Conservation (phyloP, 1,140 invertebrate species). For the Bombus picipes region DNA sequence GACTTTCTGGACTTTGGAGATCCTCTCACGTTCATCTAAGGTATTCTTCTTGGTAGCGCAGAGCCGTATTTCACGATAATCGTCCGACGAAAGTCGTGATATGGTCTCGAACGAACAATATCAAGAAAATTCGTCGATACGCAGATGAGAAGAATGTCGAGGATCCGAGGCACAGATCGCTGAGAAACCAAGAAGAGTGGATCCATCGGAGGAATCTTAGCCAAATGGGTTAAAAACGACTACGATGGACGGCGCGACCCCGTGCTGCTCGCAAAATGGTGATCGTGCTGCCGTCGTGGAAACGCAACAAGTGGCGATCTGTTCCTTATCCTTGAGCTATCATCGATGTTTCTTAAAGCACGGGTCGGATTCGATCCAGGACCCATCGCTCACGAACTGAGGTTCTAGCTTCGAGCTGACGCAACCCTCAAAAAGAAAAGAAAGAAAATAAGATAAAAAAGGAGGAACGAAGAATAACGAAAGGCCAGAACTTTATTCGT, state of each 20-base stretch:
- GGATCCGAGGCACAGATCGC: too few species aligned
- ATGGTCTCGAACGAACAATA: background rate
- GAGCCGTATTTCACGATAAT: too few species aligned
- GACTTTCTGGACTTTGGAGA: background rate
- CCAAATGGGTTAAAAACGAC: constrained; percentile 74
- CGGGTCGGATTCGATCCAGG: constrained; percentile 53
- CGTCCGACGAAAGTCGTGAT: background rate
- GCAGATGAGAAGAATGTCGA: constrained; percentile 6
- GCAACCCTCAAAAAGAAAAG: too few species aligned
- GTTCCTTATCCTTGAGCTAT: constrained; percentile 38
- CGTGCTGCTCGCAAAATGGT: constrained; percentile 70
- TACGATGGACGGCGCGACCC: constrained; percentile 62
- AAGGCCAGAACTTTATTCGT: background rate
- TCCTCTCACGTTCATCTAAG: too few species aligned
- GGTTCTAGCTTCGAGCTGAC: background rate
- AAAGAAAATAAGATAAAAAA: background rate
- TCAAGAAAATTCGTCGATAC: background rate
- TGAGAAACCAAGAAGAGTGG: background rate
- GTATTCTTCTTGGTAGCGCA: too few species aligned
- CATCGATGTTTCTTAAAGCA: constrained; percentile 52
- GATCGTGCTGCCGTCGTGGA: constrained; percentile 59
- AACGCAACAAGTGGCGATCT: constrained; percentile 72
- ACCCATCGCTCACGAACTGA: constrained; percentile 26
- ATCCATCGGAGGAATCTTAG: background rate
- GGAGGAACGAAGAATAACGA: background rate